Evolutionary conservation across 1,140 invertebrate genomes (phyloP), one percentile per base, ranked within the genome.

Genomic region (Drosophila persimilis): DNA sequence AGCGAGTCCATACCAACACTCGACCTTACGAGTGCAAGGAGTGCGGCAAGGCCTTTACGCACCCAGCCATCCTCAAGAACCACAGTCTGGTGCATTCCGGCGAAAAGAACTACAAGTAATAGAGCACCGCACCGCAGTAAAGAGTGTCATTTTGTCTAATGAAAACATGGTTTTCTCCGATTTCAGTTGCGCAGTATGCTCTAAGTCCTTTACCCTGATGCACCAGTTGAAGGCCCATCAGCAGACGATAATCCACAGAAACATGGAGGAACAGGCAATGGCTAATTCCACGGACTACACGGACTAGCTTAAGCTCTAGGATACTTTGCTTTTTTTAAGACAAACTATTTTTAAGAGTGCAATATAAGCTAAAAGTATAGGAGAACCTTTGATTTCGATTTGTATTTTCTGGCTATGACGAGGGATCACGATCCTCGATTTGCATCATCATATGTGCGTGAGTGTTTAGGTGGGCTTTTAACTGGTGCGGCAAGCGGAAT

Each of bases 21-120:
- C 80, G 93, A 7, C 93, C 93, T 0, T 94, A 93, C 60, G 93
- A 92, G 63, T 94, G 93, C 70, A 90, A 89, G 15, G 92, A 92
- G 65, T 94, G 93, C 67, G 93, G 93, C 1, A 94, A 94, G 72
- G 92, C 93, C 4, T 94, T 94, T 52, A 93, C 93, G n/a, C 93
- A 94, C 84, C 92, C 80, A 0, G 84, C 90, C 5, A 91, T 83
- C 11, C 62, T 91, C 0, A 91, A 91, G 20, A 91, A 91, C 22
- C 90, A 91, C 43, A 71, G 56, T 5, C 73, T 86, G 13, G 51
- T 83, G 5, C 90, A 91, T 31, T 72, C 90, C 0, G 90, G 80
- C 15, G 71, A 90, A 31, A 91, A 90, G 43, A 88, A 90, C 20
- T 90, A 76, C 51, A 85, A 52, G 80, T 85, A 31, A 69, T 55